Percentiles rank a stretch among this genome's conserved stretches.
phyloP scores from a whole-genome alignment of 1,140 invertebrate species.

The Plutomurus gul region DNA sequence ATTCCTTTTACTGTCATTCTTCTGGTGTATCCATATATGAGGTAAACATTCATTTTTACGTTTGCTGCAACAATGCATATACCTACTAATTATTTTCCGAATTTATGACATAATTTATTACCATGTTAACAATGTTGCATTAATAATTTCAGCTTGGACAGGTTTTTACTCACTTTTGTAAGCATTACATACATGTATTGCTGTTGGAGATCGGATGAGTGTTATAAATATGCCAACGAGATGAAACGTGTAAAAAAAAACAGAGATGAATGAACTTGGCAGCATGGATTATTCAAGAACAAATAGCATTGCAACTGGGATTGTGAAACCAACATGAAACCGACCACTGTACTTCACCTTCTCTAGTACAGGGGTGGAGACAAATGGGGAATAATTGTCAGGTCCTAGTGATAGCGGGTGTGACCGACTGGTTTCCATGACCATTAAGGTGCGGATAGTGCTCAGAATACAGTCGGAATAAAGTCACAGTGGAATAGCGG shows the following conservation, averaged over 20 bases:
- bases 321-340: too few relatives aligned
- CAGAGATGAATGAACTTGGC: not conserved
- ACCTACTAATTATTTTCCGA: not conserved
- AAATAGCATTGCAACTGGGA: too few relatives aligned
- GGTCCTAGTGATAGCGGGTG: too few relatives aligned
- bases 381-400: too few relatives aligned
- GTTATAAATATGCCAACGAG: constrained; percentile 39
- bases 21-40: constrained; percentile 39
- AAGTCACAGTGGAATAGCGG: too few relatives aligned
- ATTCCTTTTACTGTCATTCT: constrained; percentile 42
- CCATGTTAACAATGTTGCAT: not conserved
- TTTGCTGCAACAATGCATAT: too few relatives aligned
- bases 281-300: too few relatives aligned
- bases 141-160: constrained; percentile 45
- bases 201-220: constrained; percentile 31
- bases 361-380: too few relatives aligned
- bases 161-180: constrained; percentile 11
- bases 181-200: constrained; percentile 26
- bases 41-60: constrained; percentile 8
- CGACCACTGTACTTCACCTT: too few relatives aligned
- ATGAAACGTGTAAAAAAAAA: constrained; percentile 38
- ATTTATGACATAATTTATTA: not conserved
- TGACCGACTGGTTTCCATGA: too few relatives aligned
- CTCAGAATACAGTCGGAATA: too few relatives aligned
- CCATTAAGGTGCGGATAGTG: too few relatives aligned